phyloP scores from a whole-genome alignment of 2,888 invertebrate species.

The Smittia aterrima region DNA sequence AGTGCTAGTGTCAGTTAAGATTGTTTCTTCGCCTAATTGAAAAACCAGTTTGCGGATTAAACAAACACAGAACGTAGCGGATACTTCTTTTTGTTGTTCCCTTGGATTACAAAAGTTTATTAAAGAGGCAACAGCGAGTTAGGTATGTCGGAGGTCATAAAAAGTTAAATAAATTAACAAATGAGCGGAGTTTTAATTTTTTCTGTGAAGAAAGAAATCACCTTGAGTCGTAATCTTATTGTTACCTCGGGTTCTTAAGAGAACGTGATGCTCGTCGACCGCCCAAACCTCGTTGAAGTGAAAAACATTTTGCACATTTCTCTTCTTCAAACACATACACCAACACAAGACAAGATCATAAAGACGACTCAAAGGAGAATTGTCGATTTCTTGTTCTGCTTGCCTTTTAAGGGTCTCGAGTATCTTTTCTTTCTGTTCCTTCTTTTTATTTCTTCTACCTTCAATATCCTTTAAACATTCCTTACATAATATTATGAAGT shows the following conservation, averaged over 20 bases:
- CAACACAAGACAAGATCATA: conserved; percentile 1
- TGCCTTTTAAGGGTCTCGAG: not conserved
- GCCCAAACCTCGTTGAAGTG: not conserved
- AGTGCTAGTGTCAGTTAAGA: conserved; percentile 3
- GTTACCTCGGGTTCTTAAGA: not conserved
- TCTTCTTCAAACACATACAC: not conserved
- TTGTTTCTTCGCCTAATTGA: conserved; percentile 22
- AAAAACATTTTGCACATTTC: not conserved
- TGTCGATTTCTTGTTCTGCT: not conserved
- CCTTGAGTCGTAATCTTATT: not conserved
- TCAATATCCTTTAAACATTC: not conserved
- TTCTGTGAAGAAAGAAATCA: not conserved
- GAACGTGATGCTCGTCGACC: not conserved
- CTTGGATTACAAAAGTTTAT: not conserved
- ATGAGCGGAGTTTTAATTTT: not conserved
- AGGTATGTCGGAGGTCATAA: conserved; percentile 11
- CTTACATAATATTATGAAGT: conserved; percentile 8
- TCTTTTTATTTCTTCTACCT: not conserved
- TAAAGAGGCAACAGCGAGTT: not conserved
- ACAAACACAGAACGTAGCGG: not conserved
- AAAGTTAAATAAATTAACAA: not conserved
- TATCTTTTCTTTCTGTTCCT: not conserved
- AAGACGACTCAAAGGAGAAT: not conserved
- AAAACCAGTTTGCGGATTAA: conserved; percentile 38
- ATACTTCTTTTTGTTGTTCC: not conserved